Conservation (phyloP, 2,113 vertebrate species). For the Bos taurus region DNA sequence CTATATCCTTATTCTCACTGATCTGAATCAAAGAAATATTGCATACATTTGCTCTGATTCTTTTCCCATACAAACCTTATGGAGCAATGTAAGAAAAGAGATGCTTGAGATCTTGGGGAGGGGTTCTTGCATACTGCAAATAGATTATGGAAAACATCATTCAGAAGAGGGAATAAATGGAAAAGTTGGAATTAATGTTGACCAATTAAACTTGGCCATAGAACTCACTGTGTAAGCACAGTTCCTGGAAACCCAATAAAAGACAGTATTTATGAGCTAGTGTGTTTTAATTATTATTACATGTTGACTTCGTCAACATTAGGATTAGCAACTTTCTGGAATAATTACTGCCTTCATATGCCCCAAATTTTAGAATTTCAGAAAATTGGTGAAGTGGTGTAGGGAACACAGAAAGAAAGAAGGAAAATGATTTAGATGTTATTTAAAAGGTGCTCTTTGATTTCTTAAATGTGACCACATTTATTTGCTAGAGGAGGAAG, state of each 20-base stretch:
- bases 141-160: not conserved
- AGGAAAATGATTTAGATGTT: slow-evolving; percentile 19
- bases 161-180: not conserved
- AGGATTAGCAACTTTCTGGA: slow-evolving; percentile 16
- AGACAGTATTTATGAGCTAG: not conserved
- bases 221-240: not conserved
- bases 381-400: not conserved
- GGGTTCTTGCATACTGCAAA: not conserved
- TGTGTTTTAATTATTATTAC: slow-evolving; percentile 18
- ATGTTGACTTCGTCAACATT: not conserved
- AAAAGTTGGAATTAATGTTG: slow-evolving; percentile 14
- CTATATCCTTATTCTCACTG: not conserved
- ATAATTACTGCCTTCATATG: not conserved
- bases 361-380: slow-evolving; percentile 23
- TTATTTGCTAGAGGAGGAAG: not conserved
- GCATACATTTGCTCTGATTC: not conserved
- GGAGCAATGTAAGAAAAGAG: not conserved
- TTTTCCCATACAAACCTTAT: not conserved
- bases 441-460: not conserved
- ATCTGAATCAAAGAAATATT: not conserved
- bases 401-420: not conserved
- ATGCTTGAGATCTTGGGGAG: not conserved
- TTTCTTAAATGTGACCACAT: not conserved
- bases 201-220: not conserved
- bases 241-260: slow-evolving; percentile 35